Evolutionary conservation across 2,888 invertebrate genomes (phyloP).

Genomic region (Eristalis pertinax): DNA sequence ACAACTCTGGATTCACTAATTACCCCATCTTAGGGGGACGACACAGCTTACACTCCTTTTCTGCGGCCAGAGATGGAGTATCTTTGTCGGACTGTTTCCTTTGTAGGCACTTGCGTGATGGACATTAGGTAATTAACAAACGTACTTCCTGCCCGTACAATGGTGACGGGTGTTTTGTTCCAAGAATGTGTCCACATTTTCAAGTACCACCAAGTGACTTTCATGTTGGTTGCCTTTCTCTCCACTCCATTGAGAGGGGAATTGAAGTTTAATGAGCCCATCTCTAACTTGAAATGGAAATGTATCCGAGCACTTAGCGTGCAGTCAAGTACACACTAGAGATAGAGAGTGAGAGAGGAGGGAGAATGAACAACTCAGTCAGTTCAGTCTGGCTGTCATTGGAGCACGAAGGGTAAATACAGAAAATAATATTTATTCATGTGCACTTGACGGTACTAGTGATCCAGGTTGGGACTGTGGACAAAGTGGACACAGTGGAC

Average conservation of each 20-base stretch:
- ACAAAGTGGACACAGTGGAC: conserved; percentile 19
- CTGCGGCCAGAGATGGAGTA: background rate
- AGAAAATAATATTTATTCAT: conserved; percentile 49
- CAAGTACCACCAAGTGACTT: conserved; percentile 22
- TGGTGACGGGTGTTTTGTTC: conserved; percentile 44
- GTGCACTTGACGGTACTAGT: conserved; percentile 34
- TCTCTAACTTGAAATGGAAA: conserved; percentile 61
- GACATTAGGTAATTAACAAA: conserved; percentile 66
- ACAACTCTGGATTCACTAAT: conserved; percentile 25
- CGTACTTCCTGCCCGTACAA: conserved; percentile 58
- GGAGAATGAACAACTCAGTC: background rate
- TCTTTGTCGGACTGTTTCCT: conserved; percentile 49
- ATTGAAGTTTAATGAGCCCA: conserved; percentile 67
- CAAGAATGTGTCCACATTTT: conserved; percentile 54
- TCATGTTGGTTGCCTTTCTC: conserved; percentile 22
- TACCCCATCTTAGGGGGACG: conserved; percentile 6
- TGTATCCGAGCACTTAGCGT: conserved; percentile 62
- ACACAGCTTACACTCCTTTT: background rate
- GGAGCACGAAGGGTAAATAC: conserved; percentile 59
- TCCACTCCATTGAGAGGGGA: conserved; percentile 36
- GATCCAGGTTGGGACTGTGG: conserved; percentile 17
- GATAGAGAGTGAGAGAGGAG: background rate
- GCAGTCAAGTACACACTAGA: conserved; percentile 28
- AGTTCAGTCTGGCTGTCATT: conserved; percentile 34
- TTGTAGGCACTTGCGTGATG: conserved; percentile 49